Evolutionary conservation across 2,113 vertebrate species (phyloP), one percentile per base, ranked within the genome.

Genomic region (Zosterops hypoxanthus): DNA sequence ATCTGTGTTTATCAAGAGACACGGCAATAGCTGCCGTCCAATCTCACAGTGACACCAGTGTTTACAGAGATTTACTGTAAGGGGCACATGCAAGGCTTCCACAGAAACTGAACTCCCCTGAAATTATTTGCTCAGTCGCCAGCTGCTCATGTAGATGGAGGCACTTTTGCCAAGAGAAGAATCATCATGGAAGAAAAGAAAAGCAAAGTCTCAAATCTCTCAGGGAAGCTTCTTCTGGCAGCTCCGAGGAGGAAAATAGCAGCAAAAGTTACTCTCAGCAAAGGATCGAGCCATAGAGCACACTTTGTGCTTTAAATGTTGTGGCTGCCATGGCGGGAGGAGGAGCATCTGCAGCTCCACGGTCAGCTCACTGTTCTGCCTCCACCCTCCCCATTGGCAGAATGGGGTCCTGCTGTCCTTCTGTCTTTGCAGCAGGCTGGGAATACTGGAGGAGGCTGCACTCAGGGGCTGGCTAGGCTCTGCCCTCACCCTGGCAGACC

Each of bases 1-100:
- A 96, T 97, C 96, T 96, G 95, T 97, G 92, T 96, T 97, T 95
- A 93, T 93, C 86, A 44, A 85, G 96, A 73, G 92, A 68, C 42
- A 47, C 25, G 9, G 63, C 14, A 20, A 47, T 88, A 94, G 49
- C 70, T 76, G 81, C 73, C 0, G 15, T 71, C 79, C 15, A 2
- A 80, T 92, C 82, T 92, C 14, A 2, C 59, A 60, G 77, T 85
- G 92, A 88, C 89, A 94, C 92, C 90, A 86, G 55, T 97, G 94
- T 95, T 97, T 95, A 95, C 13, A 20, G 88, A 94, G 73, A 26
- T 36, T 90, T 91, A 86, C 88, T 85, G 85, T 82, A 71, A 97
- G 90, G 79, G 86, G 52, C 63, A 72, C 82, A 64, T 31, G 88
- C 80, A 65, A 53, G 21, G 23, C 82, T 95, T 92, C 89, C 81